phyloP scores from a whole-genome alignment of 2,888 invertebrate genomes.

The Euplexia lucipara region DNA sequence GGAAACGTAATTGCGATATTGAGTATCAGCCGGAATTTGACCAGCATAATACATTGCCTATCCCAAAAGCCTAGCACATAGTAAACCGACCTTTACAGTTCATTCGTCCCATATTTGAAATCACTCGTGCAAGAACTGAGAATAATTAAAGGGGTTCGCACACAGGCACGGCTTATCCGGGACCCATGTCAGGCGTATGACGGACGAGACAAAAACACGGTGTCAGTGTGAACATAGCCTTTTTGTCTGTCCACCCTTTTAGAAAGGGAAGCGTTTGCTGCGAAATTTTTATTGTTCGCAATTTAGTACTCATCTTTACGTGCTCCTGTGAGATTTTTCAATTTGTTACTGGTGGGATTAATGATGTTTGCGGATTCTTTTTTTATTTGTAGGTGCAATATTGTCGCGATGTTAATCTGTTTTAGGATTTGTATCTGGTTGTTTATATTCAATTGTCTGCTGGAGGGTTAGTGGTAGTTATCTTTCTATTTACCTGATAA shows the following conservation, averaged over 20 bases:
- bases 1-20: constrained; percentile 23
- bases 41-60: constrained; percentile 15
- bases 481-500: neutral
- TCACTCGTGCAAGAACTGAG: constrained; percentile 74
- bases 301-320: constrained; percentile 69
- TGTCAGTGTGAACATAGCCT: constrained; percentile 72
- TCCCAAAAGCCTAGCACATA: constrained; percentile 28
- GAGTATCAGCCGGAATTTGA: constrained; percentile 12
- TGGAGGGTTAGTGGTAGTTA: neutral
- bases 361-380: constrained; percentile 17
- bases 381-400: constrained; percentile 1
- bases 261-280: constrained; percentile 69
- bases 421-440: neutral
- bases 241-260: constrained; percentile 74
- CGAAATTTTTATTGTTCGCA: constrained; percentile 73
- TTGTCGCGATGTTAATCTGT: neutral
- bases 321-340: constrained; percentile 53
- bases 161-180: constrained; percentile 69
- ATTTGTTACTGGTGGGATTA: constrained; percentile 51
- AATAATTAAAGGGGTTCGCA: constrained; percentile 77
- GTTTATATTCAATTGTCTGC: neutral
- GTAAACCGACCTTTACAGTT: constrained; percentile 62
- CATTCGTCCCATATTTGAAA: constrained; percentile 72
- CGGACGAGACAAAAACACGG: constrained; percentile 78
- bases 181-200: constrained; percentile 77